phyloP scores from a whole-genome alignment of 2,888 invertebrate species.

The Cantharis rustica region DNA sequence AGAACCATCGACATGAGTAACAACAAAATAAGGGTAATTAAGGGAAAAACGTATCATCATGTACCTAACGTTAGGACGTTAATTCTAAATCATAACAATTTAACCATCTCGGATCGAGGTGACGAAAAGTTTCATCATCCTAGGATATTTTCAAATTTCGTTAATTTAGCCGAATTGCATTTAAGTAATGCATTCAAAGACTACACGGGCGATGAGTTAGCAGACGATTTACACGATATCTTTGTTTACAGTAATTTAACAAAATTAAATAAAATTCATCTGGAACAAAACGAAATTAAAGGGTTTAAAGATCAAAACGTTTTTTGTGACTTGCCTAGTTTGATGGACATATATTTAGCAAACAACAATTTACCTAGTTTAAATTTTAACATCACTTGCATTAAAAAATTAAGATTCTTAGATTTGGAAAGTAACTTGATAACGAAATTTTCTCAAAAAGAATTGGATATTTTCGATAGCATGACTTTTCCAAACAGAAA shows the following conservation, averaged over 20 bases:
- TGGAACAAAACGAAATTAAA: conserved; percentile 77
- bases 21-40: conserved; percentile 72
- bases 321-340: conserved; percentile 71
- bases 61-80: conserved; percentile 70
- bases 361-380: conserved; percentile 66
- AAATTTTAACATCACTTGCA: conserved; percentile 69
- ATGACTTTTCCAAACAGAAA: conserved; percentile 58
- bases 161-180: conserved; percentile 70
- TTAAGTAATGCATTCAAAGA: conserved; percentile 76
- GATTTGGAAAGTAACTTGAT: conserved; percentile 73
- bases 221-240: conserved; percentile 71
- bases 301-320: conserved; percentile 67
- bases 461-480: conserved; percentile 62
- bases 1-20: conserved; percentile 74
- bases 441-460: conserved; percentile 61
- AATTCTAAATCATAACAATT: conserved; percentile 72
- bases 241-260: conserved; percentile 71
- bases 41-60: conserved; percentile 76
- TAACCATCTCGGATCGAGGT: conserved; percentile 62
- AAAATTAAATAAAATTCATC: conserved; percentile 69
- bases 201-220: conserved; percentile 64
- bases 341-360: conserved; percentile 72
- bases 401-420: conserved; percentile 67
- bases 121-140: conserved; percentile 68
- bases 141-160: conserved; percentile 71